These are phyloP conservation scores for Axinella damicornis DNA, from an alignment of 37 sponge, comb jelly and placozoan genomes.

Conservation along the genomic window DNA sequence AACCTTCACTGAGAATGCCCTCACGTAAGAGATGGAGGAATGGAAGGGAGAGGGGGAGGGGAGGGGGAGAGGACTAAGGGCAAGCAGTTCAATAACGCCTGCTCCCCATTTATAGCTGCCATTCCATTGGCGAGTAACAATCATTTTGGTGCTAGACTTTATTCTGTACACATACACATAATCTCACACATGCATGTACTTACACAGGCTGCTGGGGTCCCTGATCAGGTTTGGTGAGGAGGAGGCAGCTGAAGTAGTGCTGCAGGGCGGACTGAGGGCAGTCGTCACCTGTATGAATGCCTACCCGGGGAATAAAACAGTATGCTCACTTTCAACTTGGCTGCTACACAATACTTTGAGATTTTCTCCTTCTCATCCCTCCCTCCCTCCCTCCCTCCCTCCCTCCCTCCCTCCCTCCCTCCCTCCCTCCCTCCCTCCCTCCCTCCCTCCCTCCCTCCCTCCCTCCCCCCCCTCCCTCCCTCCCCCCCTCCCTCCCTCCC, in stretches of 20 bases:
- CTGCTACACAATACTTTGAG: too few species aligned
- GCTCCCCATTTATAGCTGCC: too few species aligned
- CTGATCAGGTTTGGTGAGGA: slow-evolving; percentile 32
- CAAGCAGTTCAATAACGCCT: too few species aligned
- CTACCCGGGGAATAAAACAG: not conserved
- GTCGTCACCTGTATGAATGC: slow-evolving; percentile 3
- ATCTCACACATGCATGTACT: not conserved
- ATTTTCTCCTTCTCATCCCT: too few species aligned
- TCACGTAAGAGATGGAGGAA: slow-evolving; percentile 9
- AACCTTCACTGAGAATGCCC: slow-evolving; percentile 30
- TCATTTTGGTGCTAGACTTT: too few species aligned
- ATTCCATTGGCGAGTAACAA: too few species aligned
- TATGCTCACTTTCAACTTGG: too few species aligned
- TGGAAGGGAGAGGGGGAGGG: too few species aligned
- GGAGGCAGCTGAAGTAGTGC: slow-evolving; percentile 46
- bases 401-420: not conserved
- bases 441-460: not conserved
- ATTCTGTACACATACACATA: not conserved
- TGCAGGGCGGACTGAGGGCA: slow-evolving; percentile 68
- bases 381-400: too few species aligned
- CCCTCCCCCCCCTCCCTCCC: too few species aligned
- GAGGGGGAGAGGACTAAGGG: too few species aligned
- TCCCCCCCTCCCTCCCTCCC: too few species aligned
- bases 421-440: not conserved
- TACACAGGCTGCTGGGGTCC: slow-evolving; percentile 45